Percentiles rank a stretch among this genome's conserved stretches.
phyloP scores from a whole-genome alignment of 2,888 invertebrate species.

The Portevinia maculata region DNA sequence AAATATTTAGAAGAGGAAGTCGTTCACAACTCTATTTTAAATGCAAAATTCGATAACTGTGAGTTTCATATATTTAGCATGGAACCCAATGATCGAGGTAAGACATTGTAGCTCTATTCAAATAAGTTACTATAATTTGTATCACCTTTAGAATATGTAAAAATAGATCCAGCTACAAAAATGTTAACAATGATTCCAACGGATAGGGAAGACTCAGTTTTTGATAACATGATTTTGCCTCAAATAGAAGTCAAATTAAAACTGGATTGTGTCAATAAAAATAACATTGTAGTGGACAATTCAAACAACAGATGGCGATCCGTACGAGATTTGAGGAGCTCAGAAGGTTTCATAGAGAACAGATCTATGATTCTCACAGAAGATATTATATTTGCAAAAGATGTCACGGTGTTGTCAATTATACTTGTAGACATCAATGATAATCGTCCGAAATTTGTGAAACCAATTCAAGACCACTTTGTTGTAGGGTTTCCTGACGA shows the following conservation, averaged over 20 bases:
- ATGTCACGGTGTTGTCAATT: slow-evolving; percentile 75
- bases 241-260: slow-evolving; percentile 76
- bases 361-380: slow-evolving; percentile 54
- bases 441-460: slow-evolving; percentile 76
- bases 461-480: slow-evolving; percentile 44
- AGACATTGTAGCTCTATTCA: neutral
- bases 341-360: neutral
- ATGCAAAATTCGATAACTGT: slow-evolving; percentile 74
- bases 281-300: neutral
- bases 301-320: neutral
- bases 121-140: neutral
- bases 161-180: slow-evolving; percentile 74
- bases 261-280: slow-evolving; percentile 63
- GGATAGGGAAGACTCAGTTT: slow-evolving; percentile 76
- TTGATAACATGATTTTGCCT: slow-evolving; percentile 73
- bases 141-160: slow-evolving; percentile 75
- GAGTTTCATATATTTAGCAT: slow-evolving; percentile 72
- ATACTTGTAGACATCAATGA: slow-evolving; percentile 78
- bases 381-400: slow-evolving; percentile 75
- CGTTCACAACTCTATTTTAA: slow-evolving; percentile 73
- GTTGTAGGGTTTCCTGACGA: slow-evolving; percentile 77
- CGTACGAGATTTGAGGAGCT: neutral
- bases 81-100: slow-evolving; percentile 76
- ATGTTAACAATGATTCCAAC: slow-evolving; percentile 75
- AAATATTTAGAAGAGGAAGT: slow-evolving; percentile 76